Conservation (phyloP, 2,113 vertebrate species). For the Mastomys natalensis region DNA sequence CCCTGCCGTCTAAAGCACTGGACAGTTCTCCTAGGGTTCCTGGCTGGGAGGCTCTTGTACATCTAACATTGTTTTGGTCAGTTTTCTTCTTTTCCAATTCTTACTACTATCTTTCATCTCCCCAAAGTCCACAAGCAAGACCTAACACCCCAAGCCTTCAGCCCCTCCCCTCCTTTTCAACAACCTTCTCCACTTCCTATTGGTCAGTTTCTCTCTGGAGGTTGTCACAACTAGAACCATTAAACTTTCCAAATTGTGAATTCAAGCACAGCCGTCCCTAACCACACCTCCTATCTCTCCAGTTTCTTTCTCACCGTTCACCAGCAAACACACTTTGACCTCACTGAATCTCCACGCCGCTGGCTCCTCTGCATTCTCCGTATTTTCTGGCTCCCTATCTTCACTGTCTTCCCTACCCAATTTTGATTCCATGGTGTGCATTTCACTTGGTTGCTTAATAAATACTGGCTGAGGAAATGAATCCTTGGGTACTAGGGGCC, state of each 20-base stretch:
- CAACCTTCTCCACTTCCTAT: background rate
- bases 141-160: background rate
- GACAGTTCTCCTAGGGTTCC: background rate
- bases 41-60: background rate
- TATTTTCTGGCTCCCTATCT: background rate
- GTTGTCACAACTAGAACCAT: background rate
- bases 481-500: conserved; percentile 20
- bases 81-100: background rate
- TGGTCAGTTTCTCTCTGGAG: background rate
- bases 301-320: conserved; percentile 4
- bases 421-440: background rate
- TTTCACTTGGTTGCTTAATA: conserved; percentile 22
- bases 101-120: background rate
- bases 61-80: background rate
- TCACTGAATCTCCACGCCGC: background rate
- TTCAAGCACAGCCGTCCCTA: background rate
- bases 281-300: background rate
- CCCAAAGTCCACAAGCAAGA: background rate
- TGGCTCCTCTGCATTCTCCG: background rate
- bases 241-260: background rate
- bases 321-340: background rate
- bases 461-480: conserved; percentile 26
- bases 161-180: background rate
- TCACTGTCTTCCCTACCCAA: conserved; percentile 8
- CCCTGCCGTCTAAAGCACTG: background rate